These are phyloP conservation scores for Leptodactylus fallax DNA, from an alignment of 2,797 vertebrate genomes.

Conservation along the genomic window DNA sequence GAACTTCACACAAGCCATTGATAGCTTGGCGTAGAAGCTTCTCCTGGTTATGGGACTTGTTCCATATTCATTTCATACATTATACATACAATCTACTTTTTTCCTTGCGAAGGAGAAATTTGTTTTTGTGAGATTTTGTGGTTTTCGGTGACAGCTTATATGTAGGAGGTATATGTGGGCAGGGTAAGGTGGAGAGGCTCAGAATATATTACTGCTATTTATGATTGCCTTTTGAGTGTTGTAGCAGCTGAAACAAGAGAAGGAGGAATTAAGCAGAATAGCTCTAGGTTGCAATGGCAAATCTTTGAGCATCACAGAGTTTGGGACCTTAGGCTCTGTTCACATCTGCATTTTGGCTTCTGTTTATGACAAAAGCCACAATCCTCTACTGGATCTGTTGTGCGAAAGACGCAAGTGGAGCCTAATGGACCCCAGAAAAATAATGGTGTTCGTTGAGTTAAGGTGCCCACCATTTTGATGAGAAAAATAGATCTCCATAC, in stretches of 20 bases:
- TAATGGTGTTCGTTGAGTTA: background rate
- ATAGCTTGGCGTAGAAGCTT: background rate
- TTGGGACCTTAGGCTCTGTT: background rate
- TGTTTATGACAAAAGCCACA: background rate
- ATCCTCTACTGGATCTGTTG: background rate
- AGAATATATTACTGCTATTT: slow-evolving; percentile 28
- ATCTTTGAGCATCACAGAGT: background rate
- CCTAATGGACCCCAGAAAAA: background rate
- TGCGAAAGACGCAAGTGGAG: background rate
- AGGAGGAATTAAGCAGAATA: background rate
- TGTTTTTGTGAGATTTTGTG: slow-evolving; percentile 19
- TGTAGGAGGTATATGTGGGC: slow-evolving; percentile 23
- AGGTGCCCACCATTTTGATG: background rate
- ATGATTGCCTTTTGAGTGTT: background rate
- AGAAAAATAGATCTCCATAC: no score
- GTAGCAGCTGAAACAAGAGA: background rate
- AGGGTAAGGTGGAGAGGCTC: slow-evolving; percentile 16
- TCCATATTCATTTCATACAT: background rate
- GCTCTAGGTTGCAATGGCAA: background rate
- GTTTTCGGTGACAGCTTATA: slow-evolving; percentile 23
- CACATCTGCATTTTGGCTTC: background rate
- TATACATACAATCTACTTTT: background rate
- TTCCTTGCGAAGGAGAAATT: background rate
- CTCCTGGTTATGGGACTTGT: background rate
- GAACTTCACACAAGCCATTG: background rate